Evolutionary conservation across 2,797 vertebrate genomes (phyloP).

Genomic region (Thunnus albacares): DNA sequence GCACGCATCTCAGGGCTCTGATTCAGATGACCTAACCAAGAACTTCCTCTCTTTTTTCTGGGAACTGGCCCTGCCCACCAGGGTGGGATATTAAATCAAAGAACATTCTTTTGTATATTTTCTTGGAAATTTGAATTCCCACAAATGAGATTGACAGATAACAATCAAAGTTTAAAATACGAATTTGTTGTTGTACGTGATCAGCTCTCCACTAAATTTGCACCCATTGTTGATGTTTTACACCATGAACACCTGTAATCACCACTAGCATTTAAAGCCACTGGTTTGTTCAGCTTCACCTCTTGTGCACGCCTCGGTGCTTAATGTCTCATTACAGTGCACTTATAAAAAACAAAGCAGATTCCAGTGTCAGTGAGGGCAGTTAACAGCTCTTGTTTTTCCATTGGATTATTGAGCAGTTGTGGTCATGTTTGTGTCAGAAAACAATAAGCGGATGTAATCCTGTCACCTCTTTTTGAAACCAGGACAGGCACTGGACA

Average conservation of each 20-base stretch:
- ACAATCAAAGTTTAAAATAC: slow-evolving; percentile 38
- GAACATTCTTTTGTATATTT: slow-evolving; percentile 54
- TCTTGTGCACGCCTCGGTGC: slow-evolving; percentile 37
- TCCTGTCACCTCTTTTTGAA: slow-evolving; percentile 49
- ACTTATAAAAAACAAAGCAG: slow-evolving; percentile 21
- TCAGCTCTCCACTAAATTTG: slow-evolving; percentile 45
- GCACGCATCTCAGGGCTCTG: slow-evolving; percentile 40
- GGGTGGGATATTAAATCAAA: slow-evolving; percentile 59
- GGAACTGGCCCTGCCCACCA: slow-evolving; percentile 49
- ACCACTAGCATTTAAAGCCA: slow-evolving; percentile 41
- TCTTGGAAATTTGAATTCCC: slow-evolving; percentile 47
- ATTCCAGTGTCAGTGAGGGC: slow-evolving; percentile 40
- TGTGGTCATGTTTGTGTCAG: slow-evolving; percentile 41
- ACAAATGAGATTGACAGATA: slow-evolving; percentile 46
- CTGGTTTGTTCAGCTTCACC: slow-evolving; percentile 42
- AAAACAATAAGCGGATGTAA: slow-evolving; percentile 66
- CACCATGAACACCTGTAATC: slow-evolving; percentile 63
- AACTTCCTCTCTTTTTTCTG: slow-evolving; percentile 74
- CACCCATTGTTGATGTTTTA: slow-evolving; percentile 54
- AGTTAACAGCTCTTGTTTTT: slow-evolving; percentile 51
- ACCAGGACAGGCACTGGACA: slow-evolving; percentile 52
- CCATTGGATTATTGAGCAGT: slow-evolving; percentile 76
- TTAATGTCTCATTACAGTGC: slow-evolving; percentile 47
- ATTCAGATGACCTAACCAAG: slow-evolving; percentile 66
- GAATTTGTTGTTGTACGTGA: slow-evolving; percentile 50